These are phyloP conservation scores for Stratiolaelaps scimitus DNA, from an alignment of 1,140 invertebrate genomes.

Conservation along the genomic window DNA sequence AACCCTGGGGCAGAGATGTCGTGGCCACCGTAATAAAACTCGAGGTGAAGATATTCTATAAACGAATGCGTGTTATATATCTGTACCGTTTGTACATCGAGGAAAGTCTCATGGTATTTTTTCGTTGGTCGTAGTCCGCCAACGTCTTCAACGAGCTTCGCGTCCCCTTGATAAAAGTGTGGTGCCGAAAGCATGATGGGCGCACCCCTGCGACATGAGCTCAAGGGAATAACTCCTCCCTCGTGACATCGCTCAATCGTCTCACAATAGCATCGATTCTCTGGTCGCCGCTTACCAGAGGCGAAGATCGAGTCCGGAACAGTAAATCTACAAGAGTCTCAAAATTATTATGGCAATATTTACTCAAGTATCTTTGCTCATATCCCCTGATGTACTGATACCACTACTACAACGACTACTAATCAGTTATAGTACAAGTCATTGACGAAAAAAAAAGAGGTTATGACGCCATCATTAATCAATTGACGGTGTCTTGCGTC, in stretches of 20 bases:
- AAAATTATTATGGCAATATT: too few species aligned
- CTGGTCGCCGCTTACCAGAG: background rate
- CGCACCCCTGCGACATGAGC: slow-evolving; percentile 3
- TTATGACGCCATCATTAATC: too few species aligned
- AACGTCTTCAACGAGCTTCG: background rate
- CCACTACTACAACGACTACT: too few species aligned
- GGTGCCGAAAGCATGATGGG: slow-evolving; percentile 13
- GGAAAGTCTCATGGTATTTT: slow-evolving; percentile 10
- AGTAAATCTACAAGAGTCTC: background rate
- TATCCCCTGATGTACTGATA: too few species aligned
- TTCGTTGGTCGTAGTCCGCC: background rate
- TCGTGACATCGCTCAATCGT: background rate
- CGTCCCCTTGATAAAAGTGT: slow-evolving; percentile 20
- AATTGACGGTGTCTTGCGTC: too few species aligned
- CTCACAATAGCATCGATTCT: slow-evolving; percentile 22
- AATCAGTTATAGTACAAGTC: too few species aligned
- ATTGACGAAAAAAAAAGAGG: too few species aligned
- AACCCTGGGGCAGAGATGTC: too few species aligned
- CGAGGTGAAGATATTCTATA: too few species aligned
- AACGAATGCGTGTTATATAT: too few species aligned
- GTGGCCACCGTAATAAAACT: too few species aligned
- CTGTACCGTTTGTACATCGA: slow-evolving; percentile 19
- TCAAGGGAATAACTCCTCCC: slow-evolving; percentile 15
- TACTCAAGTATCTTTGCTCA: too few species aligned
- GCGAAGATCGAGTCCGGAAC: slow-evolving; percentile 11